These are phyloP conservation scores for Acheta domesticus DNA, from an alignment of 2,888 invertebrate species.

Conservation along the genomic window DNA sequence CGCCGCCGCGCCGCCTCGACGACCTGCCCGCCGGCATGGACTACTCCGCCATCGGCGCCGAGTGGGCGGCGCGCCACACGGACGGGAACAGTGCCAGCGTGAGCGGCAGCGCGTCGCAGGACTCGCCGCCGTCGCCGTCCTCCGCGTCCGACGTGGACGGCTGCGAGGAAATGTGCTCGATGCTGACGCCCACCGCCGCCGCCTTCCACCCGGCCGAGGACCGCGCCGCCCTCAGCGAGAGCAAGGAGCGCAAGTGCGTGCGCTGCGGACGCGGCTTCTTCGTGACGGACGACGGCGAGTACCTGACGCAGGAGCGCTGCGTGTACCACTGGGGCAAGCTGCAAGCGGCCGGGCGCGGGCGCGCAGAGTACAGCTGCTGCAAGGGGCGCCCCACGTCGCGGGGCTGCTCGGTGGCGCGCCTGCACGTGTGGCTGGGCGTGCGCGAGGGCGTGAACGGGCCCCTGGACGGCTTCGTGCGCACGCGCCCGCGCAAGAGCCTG, in stretches of 20 bases:
- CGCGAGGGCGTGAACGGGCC: conserved; percentile 70
- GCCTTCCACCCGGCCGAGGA: conserved; percentile 46
- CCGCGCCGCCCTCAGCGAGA: conserved; percentile 20
- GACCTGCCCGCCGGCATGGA: conserved; percentile 31
- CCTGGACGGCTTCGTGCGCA: conserved; percentile 63
- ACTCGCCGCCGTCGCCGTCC: conserved; percentile 3
- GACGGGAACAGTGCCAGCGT: conserved; percentile 43
- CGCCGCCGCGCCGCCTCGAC: not conserved
- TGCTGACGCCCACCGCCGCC: conserved; percentile 54
- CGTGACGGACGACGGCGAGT: conserved; percentile 67
- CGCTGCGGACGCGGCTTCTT: conserved; percentile 71
- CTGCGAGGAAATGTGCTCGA: conserved; percentile 39
- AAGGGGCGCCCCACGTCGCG: conserved; percentile 50
- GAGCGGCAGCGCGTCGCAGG: conserved; percentile 30
- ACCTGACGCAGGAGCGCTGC: conserved; percentile 71
- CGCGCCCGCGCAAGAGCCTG: conserved; percentile 49
- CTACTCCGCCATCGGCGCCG: conserved; percentile 37
- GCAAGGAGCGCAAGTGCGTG: conserved; percentile 54
- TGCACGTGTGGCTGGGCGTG: conserved; percentile 77
- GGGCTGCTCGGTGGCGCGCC: conserved; percentile 63
- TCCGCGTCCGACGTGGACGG: conserved; percentile 35
- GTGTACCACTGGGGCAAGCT: conserved; percentile 85
- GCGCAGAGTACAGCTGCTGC: conserved; percentile 62
- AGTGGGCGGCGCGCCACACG: conserved; percentile 42
- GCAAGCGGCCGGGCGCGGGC: conserved; percentile 42